phyloP scores from a whole-genome alignment of 2,888 invertebrate genomes.

The Taenaris catops region DNA sequence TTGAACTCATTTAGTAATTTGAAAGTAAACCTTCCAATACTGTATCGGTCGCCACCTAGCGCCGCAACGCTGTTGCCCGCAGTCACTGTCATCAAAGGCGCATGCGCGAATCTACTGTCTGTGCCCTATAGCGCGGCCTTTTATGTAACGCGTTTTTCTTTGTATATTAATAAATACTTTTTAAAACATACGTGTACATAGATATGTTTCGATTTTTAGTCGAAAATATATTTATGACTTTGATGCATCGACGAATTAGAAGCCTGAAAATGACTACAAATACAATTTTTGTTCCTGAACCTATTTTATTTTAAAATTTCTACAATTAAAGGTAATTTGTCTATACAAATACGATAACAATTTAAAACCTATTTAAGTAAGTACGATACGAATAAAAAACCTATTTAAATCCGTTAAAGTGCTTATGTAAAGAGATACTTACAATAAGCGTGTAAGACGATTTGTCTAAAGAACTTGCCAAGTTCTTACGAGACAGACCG shows the following conservation, averaged over 20 bases:
- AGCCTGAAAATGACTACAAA: too few species aligned
- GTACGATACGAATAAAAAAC: background rate
- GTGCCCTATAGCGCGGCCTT: slow-evolving; percentile 2
- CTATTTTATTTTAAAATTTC: too few species aligned
- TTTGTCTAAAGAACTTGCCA: slow-evolving; percentile 13
- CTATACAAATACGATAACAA: too few species aligned
- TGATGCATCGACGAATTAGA: too few species aligned
- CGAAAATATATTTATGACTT: too few species aligned
- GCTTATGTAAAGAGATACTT: background rate
- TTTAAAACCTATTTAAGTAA: too few species aligned
- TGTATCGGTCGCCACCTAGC: slow-evolving; percentile 2
- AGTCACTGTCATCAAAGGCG: slow-evolving; percentile 14
- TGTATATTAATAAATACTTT: background rate
- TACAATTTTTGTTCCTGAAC: too few species aligned
- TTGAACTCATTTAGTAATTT: background rate
- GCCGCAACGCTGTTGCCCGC: slow-evolving; percentile 19
- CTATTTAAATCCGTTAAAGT: slow-evolving; percentile 1
- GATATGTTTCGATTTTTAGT: too few species aligned
- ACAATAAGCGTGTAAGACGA: slow-evolving; percentile 2
- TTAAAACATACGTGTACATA: too few species aligned
- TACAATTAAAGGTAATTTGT: too few species aligned
- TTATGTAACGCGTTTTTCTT: slow-evolving; percentile 16
- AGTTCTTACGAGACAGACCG: slow-evolving; percentile 19
- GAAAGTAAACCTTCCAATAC: slow-evolving; percentile 1
- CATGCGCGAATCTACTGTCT: slow-evolving; percentile 14